Conservation (phyloP, 1,140 invertebrate species). For the Apis mellifera region Amel_HAv3.1 CM009932.2:1342001-1342500, state of each 20-base stretch:
- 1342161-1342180: not conserved
- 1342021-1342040: not conserved
- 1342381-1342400: not conserved
- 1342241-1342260: not conserved
- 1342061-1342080: not conserved
- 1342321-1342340: not conserved
- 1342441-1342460: conserved; percentile 49
- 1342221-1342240: not conserved
- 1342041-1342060: not conserved
- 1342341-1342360: not conserved
- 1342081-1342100: not conserved
- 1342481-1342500: conserved; percentile 43
- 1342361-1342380: not conserved
- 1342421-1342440: conserved; percentile 40
- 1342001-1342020: not conserved
- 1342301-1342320: conserved; percentile 7
- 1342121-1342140: not conserved
- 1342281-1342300: conserved; percentile 35
- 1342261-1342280: not conserved
- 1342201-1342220: not conserved
- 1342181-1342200: not conserved
- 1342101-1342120: not conserved
- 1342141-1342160: not conserved
- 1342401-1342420: conserved; percentile 5
- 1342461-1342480: conserved; percentile 51